These are phyloP conservation scores for Stenchaetothrips biformis DNA, from an alignment of 2,888 invertebrate genomes.

Conservation along the genomic window DNA sequence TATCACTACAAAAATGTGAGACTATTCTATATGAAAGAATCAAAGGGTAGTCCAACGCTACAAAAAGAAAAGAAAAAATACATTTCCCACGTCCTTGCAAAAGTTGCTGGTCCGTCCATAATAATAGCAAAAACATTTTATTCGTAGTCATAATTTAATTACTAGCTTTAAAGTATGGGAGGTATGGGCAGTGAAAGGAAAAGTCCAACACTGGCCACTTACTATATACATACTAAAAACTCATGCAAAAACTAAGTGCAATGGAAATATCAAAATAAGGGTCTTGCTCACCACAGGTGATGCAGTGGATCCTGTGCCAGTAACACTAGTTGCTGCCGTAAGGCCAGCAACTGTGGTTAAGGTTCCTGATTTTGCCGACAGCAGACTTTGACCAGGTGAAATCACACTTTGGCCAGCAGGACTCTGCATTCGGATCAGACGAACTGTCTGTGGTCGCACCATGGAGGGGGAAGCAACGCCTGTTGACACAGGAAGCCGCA, in stretches of 20 bases:
- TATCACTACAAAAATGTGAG: no score
- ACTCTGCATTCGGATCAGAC: slow-evolving; percentile 23
- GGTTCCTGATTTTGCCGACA: slow-evolving; percentile 20
- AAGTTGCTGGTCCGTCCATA: no score
- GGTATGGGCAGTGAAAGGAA: no score
- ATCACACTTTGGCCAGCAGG: slow-evolving; percentile 17
- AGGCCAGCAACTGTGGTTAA: slow-evolving; percentile 2
- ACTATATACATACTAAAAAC: background rate
- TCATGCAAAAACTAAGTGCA: background rate
- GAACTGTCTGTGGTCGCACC: slow-evolving; percentile 14
- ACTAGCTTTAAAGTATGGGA: no score
- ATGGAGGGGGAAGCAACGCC: slow-evolving; percentile 17
- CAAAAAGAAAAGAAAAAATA: no score
- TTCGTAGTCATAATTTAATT: no score
- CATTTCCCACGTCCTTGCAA: no score
- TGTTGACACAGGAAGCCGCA: slow-evolving; percentile 5
- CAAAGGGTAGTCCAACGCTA: no score
- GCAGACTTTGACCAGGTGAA: slow-evolving; percentile 18
- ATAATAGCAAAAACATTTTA: no score
- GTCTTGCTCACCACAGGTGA: slow-evolving; percentile 24
- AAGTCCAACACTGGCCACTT: background rate
- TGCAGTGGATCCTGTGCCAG: background rate
- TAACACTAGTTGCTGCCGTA: slow-evolving; percentile 8
- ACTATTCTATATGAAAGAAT: no score
- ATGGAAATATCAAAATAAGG: background rate